Base-by-base conservation (phyloP, 30 jellyfish, hydroid and myxozoan species). In the Turritopsis rubra region DNA sequence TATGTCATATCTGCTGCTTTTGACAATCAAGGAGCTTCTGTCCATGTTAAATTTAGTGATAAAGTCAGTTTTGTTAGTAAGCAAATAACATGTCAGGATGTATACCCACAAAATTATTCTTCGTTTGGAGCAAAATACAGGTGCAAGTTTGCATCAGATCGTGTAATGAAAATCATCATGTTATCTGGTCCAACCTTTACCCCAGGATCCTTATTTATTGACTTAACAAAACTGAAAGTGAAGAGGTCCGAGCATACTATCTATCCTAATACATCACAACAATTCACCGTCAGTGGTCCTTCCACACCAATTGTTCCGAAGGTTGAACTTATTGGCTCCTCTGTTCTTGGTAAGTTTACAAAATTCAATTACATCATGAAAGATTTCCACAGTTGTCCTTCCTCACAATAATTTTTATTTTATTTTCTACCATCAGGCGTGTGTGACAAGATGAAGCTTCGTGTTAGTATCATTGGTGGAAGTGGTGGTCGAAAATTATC, bases 401-500 rank as follows among this genome's bases (percentile, higher is more conserved):
- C n/a, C 25, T 28, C 0, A n/a, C n/a, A n/a, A n/a, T n/a, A n/a
- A n/a, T n/a, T n/a, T n/a, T n/a, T n/a, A n/a, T n/a, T n/a, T n/a
- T n/a, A n/a, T n/a, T 28, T 13, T 24, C 54, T 20, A 28, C 66
- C 25, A 28, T 52, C 31, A 85, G 92, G 87, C 22, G 71, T 31
- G 9, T 85, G 92, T 52, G 73, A 86, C 16, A 79, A 31, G 1
- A 79, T 79, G 52, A 26, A 65, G 23, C 83, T 85, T 26, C 16
- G 24, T n/a, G 87, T 83, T 28, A 29, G 54, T 8, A 52, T 3
- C 28, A 52, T 87, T 28, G 28, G 71, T n/a, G 92, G 92, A 17
- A 70, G 83, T 0, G 90, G 85, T 16, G 92, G 92, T 26, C 87
- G 92, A 23, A 79, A 83, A 24, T 66, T 85, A 84, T 31, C 24